Base-by-base conservation (phyloP, 2,113 vertebrate species). In the Myodes glareolus region DNA sequence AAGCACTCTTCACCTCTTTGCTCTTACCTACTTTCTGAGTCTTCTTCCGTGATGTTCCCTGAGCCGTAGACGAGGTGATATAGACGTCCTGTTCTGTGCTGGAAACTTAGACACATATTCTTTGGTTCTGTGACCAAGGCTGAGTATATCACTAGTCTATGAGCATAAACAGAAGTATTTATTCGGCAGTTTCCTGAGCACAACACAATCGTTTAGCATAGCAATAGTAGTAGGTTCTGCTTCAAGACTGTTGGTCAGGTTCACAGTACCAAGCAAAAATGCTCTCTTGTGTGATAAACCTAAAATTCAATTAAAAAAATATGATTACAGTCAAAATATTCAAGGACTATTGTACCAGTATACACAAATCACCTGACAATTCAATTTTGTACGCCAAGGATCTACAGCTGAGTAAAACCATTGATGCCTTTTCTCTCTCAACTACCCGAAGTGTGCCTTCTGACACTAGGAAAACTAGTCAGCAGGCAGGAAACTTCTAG, bases 1-100 rank as follows among this genome's bases (percentile, higher is more conserved):
- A 33, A 2, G 0, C 2, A 7, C 19, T 50, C 16, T 19, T 81
- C 33, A 6, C 11, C 1, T 52, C 23, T n/a, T 58, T 55, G 52
- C 78, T n/a, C 39, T 86, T 33, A 33, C 10, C 9, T 2, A 29
- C 10, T 68, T 47, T 86, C 31, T 33, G 19, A 6, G 21, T 6
- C 8, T 47, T 68, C 84, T 47, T 86, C 63, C 19, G 7, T 47
- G 10, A 47, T 33, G 2, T 67, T 23, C 31, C 17, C 6, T 7
- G 17, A 86, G 61, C 29, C 17, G 68, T 21, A 33, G 42, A 47
- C 10, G 7, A 17, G 16, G 5, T 33, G 29, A 47, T 86, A 68
- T 7, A 68, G 63, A 68, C 47, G 29, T 67, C 8, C 29, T 47
- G 2, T 68, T 68, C 45, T 0, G 5, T 17, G 42, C 29, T 86